A percentile compares a stretch with the other conserved stretches of the same genome.
Conservation (phyloP, 2,113 vertebrate genomes). For the Microcebus lehilahytsara region DNA sequence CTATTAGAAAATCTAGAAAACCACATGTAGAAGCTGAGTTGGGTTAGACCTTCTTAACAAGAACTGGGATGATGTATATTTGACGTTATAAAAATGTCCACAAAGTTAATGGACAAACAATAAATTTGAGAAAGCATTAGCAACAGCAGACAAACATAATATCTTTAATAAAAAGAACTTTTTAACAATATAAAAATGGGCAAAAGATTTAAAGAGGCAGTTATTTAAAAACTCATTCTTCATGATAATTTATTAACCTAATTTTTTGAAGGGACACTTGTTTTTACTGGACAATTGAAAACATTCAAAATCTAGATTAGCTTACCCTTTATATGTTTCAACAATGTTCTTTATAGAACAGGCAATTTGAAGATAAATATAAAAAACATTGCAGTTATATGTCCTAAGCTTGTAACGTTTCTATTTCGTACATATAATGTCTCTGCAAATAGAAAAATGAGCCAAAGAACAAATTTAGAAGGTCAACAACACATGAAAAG, state of each 20-base stretch:
- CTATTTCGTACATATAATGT: conserved; percentile 40
- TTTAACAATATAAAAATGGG: conserved; percentile 44
- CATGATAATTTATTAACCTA: conserved; percentile 53
- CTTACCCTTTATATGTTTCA: background rate
- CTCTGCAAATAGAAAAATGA: conserved; percentile 46
- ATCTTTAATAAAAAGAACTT: conserved; percentile 15
- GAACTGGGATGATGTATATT: background rate
- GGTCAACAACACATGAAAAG: conserved; percentile 38
- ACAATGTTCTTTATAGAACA: conserved; percentile 21
- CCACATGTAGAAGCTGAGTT: background rate
- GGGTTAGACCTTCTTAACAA: conserved; percentile 20
- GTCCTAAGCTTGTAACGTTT: conserved; percentile 13
- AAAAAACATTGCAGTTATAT: conserved; percentile 11
- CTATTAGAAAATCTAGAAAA: conserved; percentile 34
- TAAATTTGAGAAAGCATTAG: conserved; percentile 25
- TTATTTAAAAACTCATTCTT: conserved; percentile 49
- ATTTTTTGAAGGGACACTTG: conserved; percentile 6
- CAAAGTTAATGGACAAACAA: conserved; percentile 31
- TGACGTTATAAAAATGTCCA: conserved; percentile 4
- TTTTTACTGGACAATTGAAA: conserved; percentile 40
- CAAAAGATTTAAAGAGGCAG: conserved; percentile 45
- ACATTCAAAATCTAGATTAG: conserved; percentile 35
- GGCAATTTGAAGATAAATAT: conserved; percentile 40
- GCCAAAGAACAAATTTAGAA: conserved; percentile 41
- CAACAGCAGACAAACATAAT: conserved; percentile 27